Base-by-base conservation (phyloP, 2,797 vertebrate genomes). In the Allobates femoralis region DNA sequence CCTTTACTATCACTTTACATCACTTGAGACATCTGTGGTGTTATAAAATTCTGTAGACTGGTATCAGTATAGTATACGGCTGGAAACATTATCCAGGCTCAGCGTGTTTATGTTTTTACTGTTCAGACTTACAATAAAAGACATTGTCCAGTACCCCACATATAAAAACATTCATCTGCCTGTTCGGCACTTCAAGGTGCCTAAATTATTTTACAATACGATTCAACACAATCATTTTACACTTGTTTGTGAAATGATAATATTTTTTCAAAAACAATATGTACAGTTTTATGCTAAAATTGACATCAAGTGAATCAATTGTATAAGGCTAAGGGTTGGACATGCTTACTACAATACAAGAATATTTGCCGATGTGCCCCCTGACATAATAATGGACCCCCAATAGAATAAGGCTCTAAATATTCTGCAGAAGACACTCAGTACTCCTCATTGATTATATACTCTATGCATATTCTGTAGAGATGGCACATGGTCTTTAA, bases 101-200 rank as follows among this genome's bases (percentile, higher is more conserved):
- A n/a, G 69, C 15, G 41, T 11, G n/a, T 5, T 73, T 73, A 53
- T 23, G 46, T 50, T 55, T 15, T 55, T 30, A 53, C 62, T 81
- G 21, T 69, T 14, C 55, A 34, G 41, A 28, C 28, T 32, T 30
- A 69, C 37, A 12, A 23, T 5, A 73, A 10, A 81, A 55, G 50
- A 81, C 80, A 81, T 56, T 81, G 67, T 16, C 50, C 80, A 81
- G 80, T 14, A 26, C 28, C 32, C 0, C 50, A 69, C 15, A 19
- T 37, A 55, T 23, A 71, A 69, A 19, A 55, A 71, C 30, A 34
- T 53, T 66, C 18, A 30, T 67, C 26, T 2, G 0, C 26, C 41
- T 53, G 14, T 51, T 18, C 55, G 8, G 30, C 12, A 10, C 19
- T 32, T 34, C 64, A 23, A 2, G 4, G 4, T 30, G 5, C 14